A percentile compares a stretch with the other conserved stretches of the same genome.
These are phyloP conservation scores for Oryzias dopingdopingensis DNA, from an alignment of 2,797 vertebrate genomes.

Conservation along the genomic window DNA sequence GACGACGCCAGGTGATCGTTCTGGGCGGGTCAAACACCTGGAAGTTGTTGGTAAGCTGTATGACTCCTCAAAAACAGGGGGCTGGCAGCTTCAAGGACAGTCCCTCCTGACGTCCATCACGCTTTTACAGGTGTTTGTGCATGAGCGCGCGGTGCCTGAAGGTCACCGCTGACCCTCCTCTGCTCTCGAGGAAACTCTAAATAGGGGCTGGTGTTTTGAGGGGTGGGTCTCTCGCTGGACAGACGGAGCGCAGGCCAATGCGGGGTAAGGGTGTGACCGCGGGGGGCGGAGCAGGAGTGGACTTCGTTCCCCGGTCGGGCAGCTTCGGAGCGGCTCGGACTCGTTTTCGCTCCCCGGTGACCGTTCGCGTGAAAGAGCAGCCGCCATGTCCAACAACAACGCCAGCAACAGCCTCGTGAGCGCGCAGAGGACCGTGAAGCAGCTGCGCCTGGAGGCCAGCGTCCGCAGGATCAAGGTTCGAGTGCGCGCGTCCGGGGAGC, in stretches of 20 bases:
- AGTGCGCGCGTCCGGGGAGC: constrained; percentile 5
- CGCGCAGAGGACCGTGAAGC: constrained; percentile 76
- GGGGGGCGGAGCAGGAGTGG: constrained; percentile 13
- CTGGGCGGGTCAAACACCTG: too few species aligned
- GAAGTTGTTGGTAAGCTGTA: too few species aligned
- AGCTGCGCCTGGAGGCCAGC: constrained; percentile 78
- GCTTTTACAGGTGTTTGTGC: too few species aligned
- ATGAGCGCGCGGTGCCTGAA: constrained; percentile 18
- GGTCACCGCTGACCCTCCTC: constrained; percentile 27
- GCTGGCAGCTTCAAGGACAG: too few species aligned
- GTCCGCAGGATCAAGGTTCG: constrained; percentile 77
- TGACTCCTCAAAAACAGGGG: too few species aligned
- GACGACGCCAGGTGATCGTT: too few species aligned
- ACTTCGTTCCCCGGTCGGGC: constrained; percentile 31
- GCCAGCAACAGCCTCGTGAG: constrained; percentile 72
- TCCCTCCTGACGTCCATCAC: too few species aligned
- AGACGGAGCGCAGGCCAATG: constrained; percentile 27
- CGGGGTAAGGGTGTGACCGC: neutral
- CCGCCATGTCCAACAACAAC: constrained; percentile 81
- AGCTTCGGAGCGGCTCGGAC: constrained; percentile 26
- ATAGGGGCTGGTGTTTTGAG: constrained; percentile 12
- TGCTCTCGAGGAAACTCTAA: constrained; percentile 43
- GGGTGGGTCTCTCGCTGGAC: constrained; percentile 24
- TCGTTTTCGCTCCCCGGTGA: constrained; percentile 43
- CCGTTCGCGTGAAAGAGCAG: constrained; percentile 3